Evolutionary conservation across 1,140 invertebrate species (phyloP), one percentile per base, ranked within the genome.

Genomic region (Bombus impatiens): DNA sequence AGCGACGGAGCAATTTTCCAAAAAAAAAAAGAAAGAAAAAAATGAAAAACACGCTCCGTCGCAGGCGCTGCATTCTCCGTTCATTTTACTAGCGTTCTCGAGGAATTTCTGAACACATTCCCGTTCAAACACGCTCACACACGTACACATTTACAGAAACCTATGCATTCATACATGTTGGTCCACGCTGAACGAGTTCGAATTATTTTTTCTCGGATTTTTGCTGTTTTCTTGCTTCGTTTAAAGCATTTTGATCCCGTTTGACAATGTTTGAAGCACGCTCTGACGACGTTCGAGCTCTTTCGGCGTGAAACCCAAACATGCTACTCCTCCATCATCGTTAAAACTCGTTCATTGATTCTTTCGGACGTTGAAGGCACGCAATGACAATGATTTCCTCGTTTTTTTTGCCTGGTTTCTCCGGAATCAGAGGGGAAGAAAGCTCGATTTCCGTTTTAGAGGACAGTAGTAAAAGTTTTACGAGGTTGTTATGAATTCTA

Each of bases 91-190:
- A 78, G 57, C 62, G 37, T 78, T 79, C 62, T 67, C 57, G 76
- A 67, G 44, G 57, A 78, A 47, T 85, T 88, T 88, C 77, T 72
- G 75, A 65, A 76, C 82, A 89, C 88, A 89, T 89, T 89, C 87
- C 84, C 81, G 59, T 67, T 59, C 53, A 59, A 32, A 78, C 75
- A 37, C 74, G 40, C 37, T 53, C 47, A 1, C 75, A 57, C 57
- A 62, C 78, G 18, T 40, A 18, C 32, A 32, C 78, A 18, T 13
- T 59, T 65, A 82, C 65, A 18, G 22, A 10, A 5, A 67, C 59
- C 3, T 35, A 86, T 42, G 86, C 74, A 44, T 9, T 8, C 40
- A 82, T 40, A 44, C 35, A 44, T 9, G 12, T 25, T 37, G 15
- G 12, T 28, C 57, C 12, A 13, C 53, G 40, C 15, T 62, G 57